Base-by-base conservation (phyloP, 2,888 invertebrate genomes). In the Sarcophaga subvicina region DNA sequence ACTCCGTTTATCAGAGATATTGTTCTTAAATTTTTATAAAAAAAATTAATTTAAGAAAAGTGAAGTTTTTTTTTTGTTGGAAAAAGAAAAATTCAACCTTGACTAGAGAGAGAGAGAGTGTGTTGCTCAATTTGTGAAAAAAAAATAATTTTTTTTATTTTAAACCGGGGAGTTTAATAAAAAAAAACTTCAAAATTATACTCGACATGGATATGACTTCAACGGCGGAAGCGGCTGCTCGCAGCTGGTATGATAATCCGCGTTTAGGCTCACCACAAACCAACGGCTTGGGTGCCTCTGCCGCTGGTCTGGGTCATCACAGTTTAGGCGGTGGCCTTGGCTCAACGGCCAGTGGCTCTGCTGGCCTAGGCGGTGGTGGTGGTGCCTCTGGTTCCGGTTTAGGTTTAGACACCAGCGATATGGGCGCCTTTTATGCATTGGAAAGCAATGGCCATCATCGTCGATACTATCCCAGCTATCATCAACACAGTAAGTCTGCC, bases 201-300 rank as follows among this genome's bases (percentile, higher is more conserved):
- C 93, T 93, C 91, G 93, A 93, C 91, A 94, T 94, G 94, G 94
- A 94, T 93, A 94, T 94, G 94, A 93, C 94, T 90, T 93, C 94
- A 90, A 93, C 94, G 91, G 93, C 93, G 90, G 94, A 94, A 92
- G 93, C 93, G 90, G 93, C 93, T 90, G 93, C 93, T 88, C 94
- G 94, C 90, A 93, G 93, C 91, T 94, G 94, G 94, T 94, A 94
- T 88, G 94, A 94, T 88, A 94, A 91, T 91, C 94, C 94, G 90
- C 92, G 94, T 87, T 90, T 94, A 86, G 93, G 93, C 83, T 94
- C 94, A 59, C 93, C 94, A 78, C 93, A 93, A 85, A 91, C 91
- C 73, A 92, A 92, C 78, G 94, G 93, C 54, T 89, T 93, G 73
- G 91, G 92, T 75, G 90, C 91, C 77, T 90, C 91, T 37, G 93